phyloP scores from a whole-genome alignment of 2,113 vertebrate genomes.

The Ciconia stormi region DNA sequence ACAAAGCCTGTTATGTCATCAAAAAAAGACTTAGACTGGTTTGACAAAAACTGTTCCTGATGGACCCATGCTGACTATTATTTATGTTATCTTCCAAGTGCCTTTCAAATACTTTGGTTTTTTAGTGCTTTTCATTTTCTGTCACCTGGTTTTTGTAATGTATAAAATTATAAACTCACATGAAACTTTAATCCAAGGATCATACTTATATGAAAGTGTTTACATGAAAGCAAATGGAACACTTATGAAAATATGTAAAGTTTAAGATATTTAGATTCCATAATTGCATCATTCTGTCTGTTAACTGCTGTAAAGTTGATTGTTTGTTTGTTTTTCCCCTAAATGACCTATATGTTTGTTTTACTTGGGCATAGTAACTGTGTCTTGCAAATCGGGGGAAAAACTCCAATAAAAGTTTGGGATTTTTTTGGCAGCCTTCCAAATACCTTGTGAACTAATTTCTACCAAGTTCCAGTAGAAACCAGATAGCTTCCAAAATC shows the following conservation, averaged over 20 bases:
- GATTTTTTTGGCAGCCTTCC: not conserved
- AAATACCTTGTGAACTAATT: not conserved
- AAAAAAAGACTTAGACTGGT: not conserved
- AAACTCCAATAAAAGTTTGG: not conserved
- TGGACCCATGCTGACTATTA: not conserved
- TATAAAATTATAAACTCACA: not conserved
- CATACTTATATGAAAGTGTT: not conserved
- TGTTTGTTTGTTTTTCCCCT: too few species aligned
- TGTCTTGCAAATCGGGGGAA: not conserved
- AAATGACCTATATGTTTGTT: not conserved
- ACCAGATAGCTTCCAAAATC: not conserved
- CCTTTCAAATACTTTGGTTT: not conserved
- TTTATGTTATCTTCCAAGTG: not conserved
- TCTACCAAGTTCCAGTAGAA: not conserved
- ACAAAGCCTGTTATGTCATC: not conserved
- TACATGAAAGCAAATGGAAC: not conserved
- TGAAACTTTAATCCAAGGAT: not conserved
- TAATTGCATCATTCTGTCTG: not conserved
- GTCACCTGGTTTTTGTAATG: not conserved
- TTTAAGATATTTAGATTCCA: not conserved
- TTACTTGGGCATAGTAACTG: not conserved
- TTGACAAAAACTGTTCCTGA: not conserved
- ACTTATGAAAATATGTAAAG: not conserved
- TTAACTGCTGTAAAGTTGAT: not conserved
- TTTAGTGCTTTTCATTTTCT: not conserved